Base-by-base conservation (phyloP, 1,140 invertebrate species). In the Eulimnadia texana region DNA sequence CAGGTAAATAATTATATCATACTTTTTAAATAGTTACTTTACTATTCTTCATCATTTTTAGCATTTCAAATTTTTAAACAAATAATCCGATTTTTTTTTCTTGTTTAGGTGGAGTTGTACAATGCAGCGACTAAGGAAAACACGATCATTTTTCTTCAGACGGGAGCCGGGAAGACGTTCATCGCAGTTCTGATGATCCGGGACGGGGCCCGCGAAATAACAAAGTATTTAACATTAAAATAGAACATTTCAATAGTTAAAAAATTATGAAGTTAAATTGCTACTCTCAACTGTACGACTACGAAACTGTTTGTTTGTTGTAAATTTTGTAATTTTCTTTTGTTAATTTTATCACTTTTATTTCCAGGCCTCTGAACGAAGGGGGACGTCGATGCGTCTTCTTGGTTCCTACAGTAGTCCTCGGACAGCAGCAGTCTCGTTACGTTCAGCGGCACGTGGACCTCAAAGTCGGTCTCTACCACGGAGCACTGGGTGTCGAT, bases 101-200 rank as follows among this genome's bases (percentile, higher is more conserved):
- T 27, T 42, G 22, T 55, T 22, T 33, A 57, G 55, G 20, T 89
- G 56, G 88, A 87, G 61, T 71, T 98, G 0, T 81, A 87, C 67
- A 82, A 94, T 68, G 79, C 82, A 64, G 83, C 88, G 0, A 69
- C 82, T 0, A 69, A 80, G 62, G 69, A 81, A 33, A 98, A 98
- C 73, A 84, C 82, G 0, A 92, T 98, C 28, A 80, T 95, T 55
- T 92, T 85, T 73, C 74, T 98, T 56, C 90, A 90, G 3, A 95
- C 93, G 50, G 91, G 89, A 54, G 77, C 84, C 10, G 93, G 93
- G 2, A 97, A 98, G 76, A 96, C 92, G 2, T 96, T 83, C 69
- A 91, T 98, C 68, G 88, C 92, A 6, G 78, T 90, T 3, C 78
- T 91, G 77, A 71, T 93, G 0, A 77, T 93, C 28, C 25, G 55